Evolutionary conservation across 2,113 vertebrate species (phyloP).

Genomic region (Lota lota): DNA sequence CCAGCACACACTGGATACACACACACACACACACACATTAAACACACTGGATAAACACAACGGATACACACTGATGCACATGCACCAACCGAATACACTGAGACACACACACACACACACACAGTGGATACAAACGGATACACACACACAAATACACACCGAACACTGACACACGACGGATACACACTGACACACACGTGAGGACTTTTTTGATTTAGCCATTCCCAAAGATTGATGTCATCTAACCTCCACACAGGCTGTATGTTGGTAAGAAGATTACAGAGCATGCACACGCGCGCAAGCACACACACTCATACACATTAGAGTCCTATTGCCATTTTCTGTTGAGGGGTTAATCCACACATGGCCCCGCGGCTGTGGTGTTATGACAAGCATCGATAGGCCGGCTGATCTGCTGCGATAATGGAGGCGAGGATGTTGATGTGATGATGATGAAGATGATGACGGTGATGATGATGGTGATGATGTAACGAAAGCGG

Average conservation of each 20-base stretch:
- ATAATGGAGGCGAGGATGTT: too few relatives aligned
- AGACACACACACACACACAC: too few relatives aligned
- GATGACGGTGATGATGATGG: conserved; percentile 33
- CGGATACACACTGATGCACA: background rate
- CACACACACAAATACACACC: too few relatives aligned
- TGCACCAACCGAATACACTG: background rate
- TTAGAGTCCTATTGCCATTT: conserved; percentile 54
- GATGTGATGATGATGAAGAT: background rate
- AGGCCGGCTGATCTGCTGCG: conserved; percentile 19
- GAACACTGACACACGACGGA: too few relatives aligned
- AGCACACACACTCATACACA: background rate
- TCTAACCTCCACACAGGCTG: conserved; percentile 48
- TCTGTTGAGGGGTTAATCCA: conserved; percentile 70
- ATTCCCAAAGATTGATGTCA: conserved; percentile 45
- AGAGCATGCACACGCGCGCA: background rate
- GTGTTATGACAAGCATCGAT: conserved; percentile 46
- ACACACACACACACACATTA: too few relatives aligned
- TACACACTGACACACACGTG: background rate
- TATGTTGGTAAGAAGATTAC: conserved; percentile 63
- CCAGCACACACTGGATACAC: too few relatives aligned
- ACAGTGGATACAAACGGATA: too few relatives aligned
- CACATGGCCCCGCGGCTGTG: conserved; percentile 53
- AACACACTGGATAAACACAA: background rate
- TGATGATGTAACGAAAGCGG: conserved; percentile 56
- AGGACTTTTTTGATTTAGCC: too few relatives aligned